phyloP scores from a whole-genome alignment of 2,888 invertebrate genomes.

The Neoascia interrupta region DNA sequence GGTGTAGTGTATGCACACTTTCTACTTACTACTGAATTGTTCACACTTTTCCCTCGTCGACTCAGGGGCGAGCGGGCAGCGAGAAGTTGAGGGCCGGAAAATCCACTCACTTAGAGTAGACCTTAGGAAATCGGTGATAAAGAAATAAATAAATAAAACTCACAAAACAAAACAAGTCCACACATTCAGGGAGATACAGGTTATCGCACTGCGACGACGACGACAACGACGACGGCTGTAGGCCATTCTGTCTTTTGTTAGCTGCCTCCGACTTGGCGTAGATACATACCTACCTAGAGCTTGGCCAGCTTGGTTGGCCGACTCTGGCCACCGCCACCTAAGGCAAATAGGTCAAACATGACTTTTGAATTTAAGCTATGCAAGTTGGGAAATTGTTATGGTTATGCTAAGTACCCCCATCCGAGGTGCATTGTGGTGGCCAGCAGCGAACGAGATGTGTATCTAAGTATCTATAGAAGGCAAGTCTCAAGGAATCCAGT shows the following conservation, averaged over 20 bases:
- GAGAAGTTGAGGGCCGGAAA: slow-evolving; percentile 41
- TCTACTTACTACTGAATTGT: slow-evolving; percentile 56
- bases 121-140: slow-evolving; percentile 49
- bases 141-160: slow-evolving; percentile 31
- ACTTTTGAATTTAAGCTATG: slow-evolving; percentile 66
- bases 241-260: slow-evolving; percentile 39
- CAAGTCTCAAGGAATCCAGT: slow-evolving; percentile 74
- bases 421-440: slow-evolving; percentile 8
- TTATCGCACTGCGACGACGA: slow-evolving; percentile 25
- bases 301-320: not conserved
- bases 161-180: slow-evolving; percentile 4
- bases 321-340: slow-evolving; percentile 30
- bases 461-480: slow-evolving; percentile 41
- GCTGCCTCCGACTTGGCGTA: slow-evolving; percentile 12
- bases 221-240: slow-evolving; percentile 5
- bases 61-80: not conserved
- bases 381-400: slow-evolving; percentile 62
- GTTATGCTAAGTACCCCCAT: slow-evolving; percentile 57
- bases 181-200: slow-evolving; percentile 43
- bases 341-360: slow-evolving; percentile 69
- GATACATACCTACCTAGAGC: not conserved
- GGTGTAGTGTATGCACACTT: slow-evolving; percentile 37
- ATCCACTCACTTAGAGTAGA: slow-evolving; percentile 47
- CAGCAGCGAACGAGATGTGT: slow-evolving; percentile 36
- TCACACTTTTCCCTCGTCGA: slow-evolving; percentile 50